Evolutionary conservation across 1,140 invertebrate species (phyloP), one percentile per base, ranked within the genome.

Genomic region (Drosophila nebulosa): DNA sequence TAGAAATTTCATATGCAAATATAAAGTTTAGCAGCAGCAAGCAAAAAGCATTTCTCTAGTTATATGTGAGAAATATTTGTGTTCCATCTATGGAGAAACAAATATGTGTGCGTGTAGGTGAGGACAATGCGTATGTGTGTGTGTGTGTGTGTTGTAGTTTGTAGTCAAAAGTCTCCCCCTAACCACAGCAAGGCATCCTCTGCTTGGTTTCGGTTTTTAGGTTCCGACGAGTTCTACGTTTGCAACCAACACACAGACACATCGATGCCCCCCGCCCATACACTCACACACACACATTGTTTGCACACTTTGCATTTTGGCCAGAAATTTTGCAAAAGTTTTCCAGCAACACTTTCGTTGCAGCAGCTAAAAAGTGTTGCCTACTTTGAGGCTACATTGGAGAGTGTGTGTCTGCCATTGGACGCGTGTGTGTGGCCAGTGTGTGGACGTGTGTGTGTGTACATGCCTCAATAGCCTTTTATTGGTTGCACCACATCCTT

Each of bases 261-360:
- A 46, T 18, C 16, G 7, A n/a, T n/a, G n/a, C 9, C 14, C 16
- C 27, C 30, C 9, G 16, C 21, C 4, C 18, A 51, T 42, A 46
- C 21, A 24, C 59, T 32, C 60, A 62, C 46, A 74, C 71, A 78
- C 68, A 83, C 67, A 77, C 75, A 88, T 88, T 88, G 83, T 88
- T 88, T 79, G 84, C 84, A 83, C 84, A 88, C 84, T 88, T 88
- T 88, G 83, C 75, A 88, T 88, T 88, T 85, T 69, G 83, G 65
- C 69, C 68, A 86, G 76, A 83, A 88, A 79, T 88, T 79, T 58
- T 66, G 52, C 69, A 75, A 86, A 85, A 76, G 75, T 88, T 86
- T 78, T 71, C 83, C 59, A 74, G 64, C 69, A 81, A 85, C 80
- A 85, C 80, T 85, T 85, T 69, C 81, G 35, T 57, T 80, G 78